Percentiles rank a stretch among this genome's conserved stretches.
These are phyloP conservation scores for Lytechinus variegatus DNA, from an alignment of 35 echinoderm and acorn worm species.

Conservation along the genomic window DNA sequence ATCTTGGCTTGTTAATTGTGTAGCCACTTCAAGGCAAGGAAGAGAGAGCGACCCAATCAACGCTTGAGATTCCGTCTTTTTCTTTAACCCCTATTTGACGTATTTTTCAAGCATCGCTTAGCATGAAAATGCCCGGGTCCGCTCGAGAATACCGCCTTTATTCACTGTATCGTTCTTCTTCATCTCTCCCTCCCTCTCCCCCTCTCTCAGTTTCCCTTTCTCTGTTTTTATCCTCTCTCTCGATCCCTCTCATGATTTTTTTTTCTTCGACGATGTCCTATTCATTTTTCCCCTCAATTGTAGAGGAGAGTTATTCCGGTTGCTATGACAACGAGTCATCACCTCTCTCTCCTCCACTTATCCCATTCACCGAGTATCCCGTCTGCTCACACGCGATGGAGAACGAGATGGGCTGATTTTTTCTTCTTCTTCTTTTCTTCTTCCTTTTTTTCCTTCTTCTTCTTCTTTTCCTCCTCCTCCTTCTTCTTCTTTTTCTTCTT, in stretches of 20 bases:
- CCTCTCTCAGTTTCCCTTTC: not conserved
- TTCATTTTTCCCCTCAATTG: not conserved
- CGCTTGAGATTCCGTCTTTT: not conserved
- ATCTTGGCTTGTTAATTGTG: not conserved
- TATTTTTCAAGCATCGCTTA: conserved; percentile 3
- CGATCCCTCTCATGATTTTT: not conserved
- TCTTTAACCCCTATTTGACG: not conserved
- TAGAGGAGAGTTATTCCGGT: not conserved
- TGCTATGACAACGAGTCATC: not conserved
- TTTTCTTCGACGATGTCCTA: not conserved
- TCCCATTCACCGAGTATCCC: not conserved
- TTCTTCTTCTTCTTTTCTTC: not conserved
- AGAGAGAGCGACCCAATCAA: not conserved
- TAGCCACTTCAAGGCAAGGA: not conserved
- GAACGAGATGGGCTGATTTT: not conserved
- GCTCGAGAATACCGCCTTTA: not conserved
- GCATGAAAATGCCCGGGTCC: not conserved
- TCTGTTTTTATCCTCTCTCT: not conserved
- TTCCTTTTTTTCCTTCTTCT: not conserved
- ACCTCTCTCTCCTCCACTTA: not conserved
- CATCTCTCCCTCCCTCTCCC: not conserved
- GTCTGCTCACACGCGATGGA: not conserved
- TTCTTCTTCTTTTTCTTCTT: not conserved
- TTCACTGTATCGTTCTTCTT: not conserved
- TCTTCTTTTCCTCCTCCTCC: not conserved